Conservation (phyloP, 2,888 invertebrate species). For the Oxystoma pomonae region DNA sequence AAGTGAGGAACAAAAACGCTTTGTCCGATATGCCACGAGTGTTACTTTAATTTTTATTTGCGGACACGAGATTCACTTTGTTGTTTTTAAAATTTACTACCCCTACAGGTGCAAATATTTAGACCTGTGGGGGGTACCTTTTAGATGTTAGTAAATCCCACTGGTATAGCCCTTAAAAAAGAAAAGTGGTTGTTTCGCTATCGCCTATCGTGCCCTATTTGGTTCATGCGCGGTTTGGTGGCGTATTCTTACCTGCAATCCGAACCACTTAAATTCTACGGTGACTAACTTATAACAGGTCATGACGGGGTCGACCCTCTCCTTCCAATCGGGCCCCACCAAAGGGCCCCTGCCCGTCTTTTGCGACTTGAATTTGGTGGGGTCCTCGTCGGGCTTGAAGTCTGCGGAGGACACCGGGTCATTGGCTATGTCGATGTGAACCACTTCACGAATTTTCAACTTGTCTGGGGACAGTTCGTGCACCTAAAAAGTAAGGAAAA, state of each 20-base stretch:
- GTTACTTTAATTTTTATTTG: too few species aligned
- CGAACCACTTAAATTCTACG: constrained; percentile 98
- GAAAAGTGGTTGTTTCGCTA: too few species aligned
- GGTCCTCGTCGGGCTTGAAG: constrained; percentile 86
- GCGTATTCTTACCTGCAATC: constrained; percentile 64
- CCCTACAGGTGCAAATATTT: too few species aligned
- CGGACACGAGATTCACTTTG: too few species aligned
- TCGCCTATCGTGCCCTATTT: too few species aligned
- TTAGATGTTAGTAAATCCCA: too few species aligned
- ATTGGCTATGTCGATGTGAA: constrained; percentile 94
- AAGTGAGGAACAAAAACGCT: too few species aligned
- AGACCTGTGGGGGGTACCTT: too few species aligned
- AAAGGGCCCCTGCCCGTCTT: constrained; percentile 96
- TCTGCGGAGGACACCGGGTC: constrained; percentile 76
- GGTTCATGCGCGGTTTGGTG: too few species aligned
- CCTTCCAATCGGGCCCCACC: constrained; percentile 72
- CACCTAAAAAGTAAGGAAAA: constrained; percentile 63
- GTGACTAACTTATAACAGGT: constrained; percentile 97
- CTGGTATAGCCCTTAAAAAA: too few species aligned
- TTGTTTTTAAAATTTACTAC: too few species aligned
- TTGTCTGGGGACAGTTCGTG: constrained; percentile 89
- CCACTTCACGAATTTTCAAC: constrained; percentile 82
- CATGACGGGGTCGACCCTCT: constrained; percentile 82
- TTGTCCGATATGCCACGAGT: too few species aligned
- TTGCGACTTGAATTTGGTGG: constrained; percentile 78